Percentiles rank a stretch among this genome's conserved stretches.
phyloP scores from a whole-genome alignment of 1,140 invertebrate genomes.

The Protaetia brevitarsis region DNA sequence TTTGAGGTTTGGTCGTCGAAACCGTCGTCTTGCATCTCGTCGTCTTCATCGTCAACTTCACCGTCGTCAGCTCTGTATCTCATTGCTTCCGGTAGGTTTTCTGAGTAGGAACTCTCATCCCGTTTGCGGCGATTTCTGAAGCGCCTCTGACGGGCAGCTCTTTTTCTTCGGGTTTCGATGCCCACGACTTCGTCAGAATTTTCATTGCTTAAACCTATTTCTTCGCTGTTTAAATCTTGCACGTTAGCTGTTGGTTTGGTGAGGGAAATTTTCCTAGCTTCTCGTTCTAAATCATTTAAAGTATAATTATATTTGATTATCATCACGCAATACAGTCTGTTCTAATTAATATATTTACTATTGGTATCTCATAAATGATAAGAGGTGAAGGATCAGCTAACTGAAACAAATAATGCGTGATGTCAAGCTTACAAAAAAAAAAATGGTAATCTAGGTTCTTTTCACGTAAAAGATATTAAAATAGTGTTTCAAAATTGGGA shows the following conservation, averaged over 20 bases:
- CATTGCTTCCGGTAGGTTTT: background rate
- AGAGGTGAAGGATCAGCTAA: too few species aligned
- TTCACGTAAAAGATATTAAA: too few species aligned
- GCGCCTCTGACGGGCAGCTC: background rate
- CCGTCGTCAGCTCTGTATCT: constrained; percentile 7
- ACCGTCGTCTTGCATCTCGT: constrained; percentile 22
- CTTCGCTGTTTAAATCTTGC: background rate
- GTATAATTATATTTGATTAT: background rate
- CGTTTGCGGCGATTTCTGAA: background rate
- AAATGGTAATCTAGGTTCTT: too few species aligned
- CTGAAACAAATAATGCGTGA: too few species aligned
- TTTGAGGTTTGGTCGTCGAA: constrained; percentile 20
- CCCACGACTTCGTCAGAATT: background rate
- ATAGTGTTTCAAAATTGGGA: too few species aligned
- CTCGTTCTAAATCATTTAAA: background rate
- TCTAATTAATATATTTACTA: too few species aligned
- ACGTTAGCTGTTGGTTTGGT: background rate
- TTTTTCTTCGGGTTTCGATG: constrained; percentile 6
- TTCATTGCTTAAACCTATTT: background rate
- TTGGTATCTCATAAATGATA: too few species aligned
- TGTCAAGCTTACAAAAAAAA: too few species aligned
- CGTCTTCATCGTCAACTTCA: constrained; percentile 22
- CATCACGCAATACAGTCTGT: too few species aligned
- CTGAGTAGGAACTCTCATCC: background rate
- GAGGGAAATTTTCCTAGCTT: background rate